Conservation (phyloP, 2,113 vertebrate species). For the Pristiophorus japonicus region DNA sequence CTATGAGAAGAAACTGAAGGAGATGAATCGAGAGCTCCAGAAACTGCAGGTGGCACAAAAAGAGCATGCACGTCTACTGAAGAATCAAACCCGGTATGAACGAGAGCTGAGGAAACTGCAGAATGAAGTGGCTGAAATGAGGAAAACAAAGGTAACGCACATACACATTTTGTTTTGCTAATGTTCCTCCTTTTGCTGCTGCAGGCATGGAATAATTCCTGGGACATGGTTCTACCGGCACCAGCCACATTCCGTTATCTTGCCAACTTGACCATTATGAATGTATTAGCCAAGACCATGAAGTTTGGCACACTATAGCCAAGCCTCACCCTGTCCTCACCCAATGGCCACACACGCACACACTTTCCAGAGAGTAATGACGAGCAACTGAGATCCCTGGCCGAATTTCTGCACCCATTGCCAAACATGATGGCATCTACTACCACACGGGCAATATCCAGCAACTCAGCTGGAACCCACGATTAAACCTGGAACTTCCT, state of each 20-base stretch:
- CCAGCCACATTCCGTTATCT: not conserved
- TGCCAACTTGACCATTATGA: not conserved
- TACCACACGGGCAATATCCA: no score
- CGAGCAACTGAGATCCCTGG: no score
- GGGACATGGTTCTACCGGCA: no score
- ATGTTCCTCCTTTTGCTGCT: not conserved
- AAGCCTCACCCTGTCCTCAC: no score
- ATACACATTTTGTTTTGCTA: not conserved
- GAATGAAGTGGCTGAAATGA: slow-evolving; percentile 87
- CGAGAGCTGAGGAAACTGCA: slow-evolving; percentile 89
- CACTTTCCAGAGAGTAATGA: no score
- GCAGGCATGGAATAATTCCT: not conserved
- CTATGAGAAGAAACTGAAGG: slow-evolving; percentile 89
- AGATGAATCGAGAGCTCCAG: slow-evolving; percentile 91
- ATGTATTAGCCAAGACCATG: not conserved
- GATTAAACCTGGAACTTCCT: no score
- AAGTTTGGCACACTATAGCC: not conserved
- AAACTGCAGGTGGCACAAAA: slow-evolving; percentile 91
- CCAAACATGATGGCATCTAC: no score
- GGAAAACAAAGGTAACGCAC: slow-evolving; percentile 81
- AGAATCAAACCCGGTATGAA: slow-evolving; percentile 89
- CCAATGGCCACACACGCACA: no score
- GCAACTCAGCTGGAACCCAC: no score
- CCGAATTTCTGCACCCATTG: no score
- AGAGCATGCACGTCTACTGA: slow-evolving; percentile 85